A percentile compares a stretch with the other conserved stretches of the same genome.
Evolutionary conservation across 2,888 invertebrate genomes (phyloP).

Genomic region (Didymodactylos carnosus): DNA sequence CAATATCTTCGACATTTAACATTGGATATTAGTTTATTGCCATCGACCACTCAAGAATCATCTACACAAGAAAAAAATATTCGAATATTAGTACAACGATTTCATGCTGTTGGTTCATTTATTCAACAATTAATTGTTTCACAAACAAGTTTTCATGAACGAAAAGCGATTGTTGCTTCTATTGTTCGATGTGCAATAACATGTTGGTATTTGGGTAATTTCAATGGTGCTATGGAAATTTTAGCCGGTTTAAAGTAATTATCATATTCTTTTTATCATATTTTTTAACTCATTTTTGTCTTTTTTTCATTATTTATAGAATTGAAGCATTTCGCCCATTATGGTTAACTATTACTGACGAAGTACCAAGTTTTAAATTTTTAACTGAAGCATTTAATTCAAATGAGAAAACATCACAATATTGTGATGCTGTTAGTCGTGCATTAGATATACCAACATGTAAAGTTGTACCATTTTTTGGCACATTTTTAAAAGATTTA

Average conservation of each 20-base stretch:
- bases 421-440: conserved; percentile 57
- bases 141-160: conserved; percentile 63
- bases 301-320: conserved; percentile 38
- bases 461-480: conserved; percentile 66
- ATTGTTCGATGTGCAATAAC: conserved; percentile 52
- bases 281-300: neutral
- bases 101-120: conserved; percentile 87
- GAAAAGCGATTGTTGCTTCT: conserved; percentile 48
- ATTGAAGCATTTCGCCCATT: conserved; percentile 75
- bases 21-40: conserved; percentile 49
- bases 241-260: conserved; percentile 73
- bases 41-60: conserved; percentile 12
- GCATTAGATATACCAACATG: conserved; percentile 65
- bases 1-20: conserved; percentile 78
- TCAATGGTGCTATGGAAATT: conserved; percentile 85
- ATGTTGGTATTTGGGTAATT: conserved; percentile 84
- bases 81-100: conserved; percentile 59
- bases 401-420: conserved; percentile 47
- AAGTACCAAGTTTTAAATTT: conserved; percentile 16
- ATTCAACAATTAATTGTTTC: conserved; percentile 71
- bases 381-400: conserved; percentile 11
- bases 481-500: conserved; percentile 66
- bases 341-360: conserved; percentile 53
- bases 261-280: neutral
- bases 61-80: conserved; percentile 39